These are phyloP conservation scores for Zaprionus bogoriensis DNA, from an alignment of 2,888 invertebrate genomes.

Conservation along the genomic window DNA sequence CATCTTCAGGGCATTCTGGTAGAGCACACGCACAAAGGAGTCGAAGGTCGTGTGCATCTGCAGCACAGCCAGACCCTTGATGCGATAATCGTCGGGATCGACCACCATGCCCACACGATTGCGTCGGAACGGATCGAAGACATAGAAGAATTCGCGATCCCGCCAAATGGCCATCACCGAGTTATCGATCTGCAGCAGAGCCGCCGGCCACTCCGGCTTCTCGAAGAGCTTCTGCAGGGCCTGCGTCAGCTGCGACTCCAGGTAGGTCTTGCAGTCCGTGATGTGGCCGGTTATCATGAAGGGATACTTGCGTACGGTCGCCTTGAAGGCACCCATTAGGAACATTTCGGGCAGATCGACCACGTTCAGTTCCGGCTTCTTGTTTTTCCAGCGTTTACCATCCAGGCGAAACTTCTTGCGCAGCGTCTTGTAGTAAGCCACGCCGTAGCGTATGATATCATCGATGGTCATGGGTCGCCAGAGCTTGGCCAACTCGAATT, in stretches of 20 bases:
- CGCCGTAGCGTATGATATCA: constrained; percentile 76
- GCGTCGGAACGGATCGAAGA: constrained; percentile 87
- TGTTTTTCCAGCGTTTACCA: constrained; percentile 70
- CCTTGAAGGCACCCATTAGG: constrained; percentile 80
- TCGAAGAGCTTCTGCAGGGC: constrained; percentile 72
- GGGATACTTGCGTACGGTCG: constrained; percentile 71
- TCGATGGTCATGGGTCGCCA: constrained; percentile 87
- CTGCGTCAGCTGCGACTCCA: constrained; percentile 71
- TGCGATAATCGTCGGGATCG: constrained; percentile 82
- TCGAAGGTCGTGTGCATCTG: constrained; percentile 86
- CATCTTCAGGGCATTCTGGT: constrained; percentile 82
- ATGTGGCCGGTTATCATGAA: constrained; percentile 78
- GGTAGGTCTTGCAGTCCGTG: constrained; percentile 67
- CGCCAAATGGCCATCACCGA: constrained; percentile 86
- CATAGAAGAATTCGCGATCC: constrained; percentile 86
- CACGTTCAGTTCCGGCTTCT: constrained; percentile 70
- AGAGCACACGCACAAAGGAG: constrained; percentile 84
- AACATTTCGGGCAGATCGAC: constrained; percentile 82
- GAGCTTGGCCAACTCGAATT: constrained; percentile 86
- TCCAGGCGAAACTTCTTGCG: constrained; percentile 67
- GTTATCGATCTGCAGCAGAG: constrained; percentile 85
- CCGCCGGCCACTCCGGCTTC: constrained; percentile 64
- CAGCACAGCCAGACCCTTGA: constrained; percentile 85
- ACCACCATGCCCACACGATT: constrained; percentile 85
- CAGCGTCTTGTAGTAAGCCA: constrained; percentile 70